Conservation (phyloP, 1,140 invertebrate genomes). For the Stenopsyche tienmushanensis region DNA sequence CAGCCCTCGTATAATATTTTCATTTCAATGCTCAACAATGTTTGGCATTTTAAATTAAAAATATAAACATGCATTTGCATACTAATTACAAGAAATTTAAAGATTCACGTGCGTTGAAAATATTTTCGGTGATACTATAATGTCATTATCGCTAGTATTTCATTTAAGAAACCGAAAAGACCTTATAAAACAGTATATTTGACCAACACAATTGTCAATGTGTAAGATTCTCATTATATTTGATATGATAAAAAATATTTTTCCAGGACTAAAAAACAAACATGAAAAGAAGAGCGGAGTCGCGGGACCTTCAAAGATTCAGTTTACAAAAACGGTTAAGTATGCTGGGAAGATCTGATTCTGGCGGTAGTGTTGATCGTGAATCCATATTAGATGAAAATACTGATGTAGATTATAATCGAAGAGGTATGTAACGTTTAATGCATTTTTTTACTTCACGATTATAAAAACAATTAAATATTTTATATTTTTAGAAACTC, state of each 20-base stretch:
- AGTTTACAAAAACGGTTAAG: not conserved
- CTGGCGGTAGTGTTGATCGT: too few species aligned
- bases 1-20: too few species aligned
- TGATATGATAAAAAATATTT: not conserved
- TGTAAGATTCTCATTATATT: not conserved
- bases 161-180: too few species aligned
- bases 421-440: slow-evolving; percentile 14
- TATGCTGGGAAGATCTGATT: not conserved
- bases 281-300: not conserved
- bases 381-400: slow-evolving; percentile 22
- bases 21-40: too few species aligned
- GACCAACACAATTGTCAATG: too few species aligned
- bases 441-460: not conserved
- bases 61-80: too few species aligned
- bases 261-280: not conserved
- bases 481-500: slow-evolving; percentile 25
- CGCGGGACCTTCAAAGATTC: not conserved
- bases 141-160: too few species aligned
- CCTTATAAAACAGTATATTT: too few species aligned
- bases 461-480: not conserved
- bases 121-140: too few species aligned
- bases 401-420: slow-evolving; percentile 20
- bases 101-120: too few species aligned
- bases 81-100: too few species aligned
- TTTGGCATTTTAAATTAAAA: too few species aligned